Conservation (phyloP, 2,797 vertebrate genomes). For the Gymnothorax reevesii region DNA sequence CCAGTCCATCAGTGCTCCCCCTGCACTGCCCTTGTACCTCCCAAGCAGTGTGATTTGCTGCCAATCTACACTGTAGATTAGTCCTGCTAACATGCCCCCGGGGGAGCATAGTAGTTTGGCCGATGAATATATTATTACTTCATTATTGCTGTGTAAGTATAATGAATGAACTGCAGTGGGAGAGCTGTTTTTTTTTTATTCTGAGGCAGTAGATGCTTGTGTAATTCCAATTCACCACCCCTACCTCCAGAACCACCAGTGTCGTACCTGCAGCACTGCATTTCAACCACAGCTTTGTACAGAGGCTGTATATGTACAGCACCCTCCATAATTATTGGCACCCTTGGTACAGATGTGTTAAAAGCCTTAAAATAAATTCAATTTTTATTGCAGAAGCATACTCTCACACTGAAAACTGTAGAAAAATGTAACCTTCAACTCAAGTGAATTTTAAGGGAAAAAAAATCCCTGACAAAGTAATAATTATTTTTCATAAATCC, state of each 20-base stretch:
- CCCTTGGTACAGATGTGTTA: too few relatives aligned
- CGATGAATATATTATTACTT: conserved; percentile 51
- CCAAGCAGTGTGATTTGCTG: not conserved
- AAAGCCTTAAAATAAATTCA: too few relatives aligned
- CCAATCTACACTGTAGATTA: not conserved
- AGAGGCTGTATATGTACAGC: conserved; percentile 69
- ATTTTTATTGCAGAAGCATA: too few relatives aligned
- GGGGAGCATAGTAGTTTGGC: conserved; percentile 12
- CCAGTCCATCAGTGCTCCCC: not conserved
- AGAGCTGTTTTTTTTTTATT: not conserved
- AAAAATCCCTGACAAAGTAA: too few relatives aligned
- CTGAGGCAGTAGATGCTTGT: not conserved
- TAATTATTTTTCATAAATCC: too few relatives aligned
- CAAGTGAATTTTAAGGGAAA: too few relatives aligned
- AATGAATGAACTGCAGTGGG: conserved; percentile 50
- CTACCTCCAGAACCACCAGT: too few relatives aligned
- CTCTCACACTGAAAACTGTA: too few relatives aligned
- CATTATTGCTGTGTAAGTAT: conserved; percentile 51
- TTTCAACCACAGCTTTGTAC: conserved; percentile 53
- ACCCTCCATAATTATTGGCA: too few relatives aligned
- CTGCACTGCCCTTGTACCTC: not conserved
- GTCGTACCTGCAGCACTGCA: not conserved
- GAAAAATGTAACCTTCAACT: too few relatives aligned
- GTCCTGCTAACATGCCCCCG: not conserved
- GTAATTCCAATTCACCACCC: not conserved